These are phyloP conservation scores for Trachurus trachurus DNA, from an alignment of 2,797 vertebrate species.

Conservation along the genomic window DNA sequence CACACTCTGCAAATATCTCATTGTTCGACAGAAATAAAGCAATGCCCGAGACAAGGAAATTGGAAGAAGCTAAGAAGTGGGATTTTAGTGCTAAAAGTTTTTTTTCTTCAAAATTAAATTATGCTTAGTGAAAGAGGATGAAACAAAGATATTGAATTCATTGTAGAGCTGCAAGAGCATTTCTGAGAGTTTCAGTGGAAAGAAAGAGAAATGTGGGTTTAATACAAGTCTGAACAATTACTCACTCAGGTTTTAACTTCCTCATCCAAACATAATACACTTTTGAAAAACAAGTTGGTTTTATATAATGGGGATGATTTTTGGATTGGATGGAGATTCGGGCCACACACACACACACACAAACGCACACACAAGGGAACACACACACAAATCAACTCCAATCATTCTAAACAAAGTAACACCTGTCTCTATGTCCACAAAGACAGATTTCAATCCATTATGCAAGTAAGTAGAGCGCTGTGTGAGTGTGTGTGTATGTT, in stretches of 20 bases:
- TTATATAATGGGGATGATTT: neutral
- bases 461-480: conserved; percentile 32
- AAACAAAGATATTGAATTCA: neutral
- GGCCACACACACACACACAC: conserved; percentile 16
- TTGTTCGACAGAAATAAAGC: neutral
- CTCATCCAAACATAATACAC: neutral
- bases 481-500: conserved; percentile 28
- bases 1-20: neutral
- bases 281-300: conserved; percentile 6
- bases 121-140: neutral
- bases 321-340: conserved; percentile 3
- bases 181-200: neutral
- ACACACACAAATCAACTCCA: conserved; percentile 10
- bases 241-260: neutral
- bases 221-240: neutral
- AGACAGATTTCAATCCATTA: conserved; percentile 73
- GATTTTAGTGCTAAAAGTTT: neutral
- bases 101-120: conserved; percentile 5
- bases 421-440: conserved; percentile 68
- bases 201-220: conserved; percentile 5
- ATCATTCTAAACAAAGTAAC: conserved; percentile 53
- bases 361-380: neutral
- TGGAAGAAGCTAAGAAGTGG: neutral
- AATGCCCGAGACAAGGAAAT: neutral
- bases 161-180: neutral